Evolutionary conservation across 1,140 invertebrate species (phyloP).

Genomic region (Venustaconcha ellipsiformis): DNA sequence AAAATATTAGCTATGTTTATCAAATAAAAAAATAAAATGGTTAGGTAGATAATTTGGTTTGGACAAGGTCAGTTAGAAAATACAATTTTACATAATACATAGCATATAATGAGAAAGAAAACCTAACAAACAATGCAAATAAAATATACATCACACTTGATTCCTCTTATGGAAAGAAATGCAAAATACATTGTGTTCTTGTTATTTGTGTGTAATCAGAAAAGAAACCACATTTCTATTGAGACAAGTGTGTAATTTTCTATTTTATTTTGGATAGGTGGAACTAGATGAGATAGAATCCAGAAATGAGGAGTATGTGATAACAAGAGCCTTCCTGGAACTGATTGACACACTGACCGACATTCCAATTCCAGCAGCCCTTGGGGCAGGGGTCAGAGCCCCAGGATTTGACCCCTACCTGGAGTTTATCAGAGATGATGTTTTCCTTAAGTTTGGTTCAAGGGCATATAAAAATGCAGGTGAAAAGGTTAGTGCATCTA

Average conservation of each 20-base stretch:
- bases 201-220: too few species aligned
- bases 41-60: too few species aligned
- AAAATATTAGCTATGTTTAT: too few species aligned
- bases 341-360: slow-evolving; percentile 83
- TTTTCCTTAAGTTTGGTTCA: slow-evolving; percentile 83
- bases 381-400: slow-evolving; percentile 83
- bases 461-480: slow-evolving; percentile 81
- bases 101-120: too few species aligned
- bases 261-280: slow-evolving; percentile 50
- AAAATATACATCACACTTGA: too few species aligned
- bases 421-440: slow-evolving; percentile 81
- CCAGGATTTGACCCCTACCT: slow-evolving; percentile 92
- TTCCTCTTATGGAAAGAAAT: too few species aligned
- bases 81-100: too few species aligned
- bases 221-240: too few species aligned
- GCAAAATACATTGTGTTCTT: too few species aligned
- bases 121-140: too few species aligned
- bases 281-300: slow-evolving; percentile 85
- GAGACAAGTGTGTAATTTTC: slow-evolving; percentile 27
- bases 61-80: too few species aligned
- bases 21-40: too few species aligned
- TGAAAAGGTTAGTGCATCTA: slow-evolving; percentile 74
- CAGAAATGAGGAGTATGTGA: slow-evolving; percentile 77
- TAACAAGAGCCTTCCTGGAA: slow-evolving; percentile 79
- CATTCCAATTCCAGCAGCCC: slow-evolving; percentile 79